phyloP scores from a whole-genome alignment of 1,140 invertebrate genomes.

The Ceratina japonica region DNA sequence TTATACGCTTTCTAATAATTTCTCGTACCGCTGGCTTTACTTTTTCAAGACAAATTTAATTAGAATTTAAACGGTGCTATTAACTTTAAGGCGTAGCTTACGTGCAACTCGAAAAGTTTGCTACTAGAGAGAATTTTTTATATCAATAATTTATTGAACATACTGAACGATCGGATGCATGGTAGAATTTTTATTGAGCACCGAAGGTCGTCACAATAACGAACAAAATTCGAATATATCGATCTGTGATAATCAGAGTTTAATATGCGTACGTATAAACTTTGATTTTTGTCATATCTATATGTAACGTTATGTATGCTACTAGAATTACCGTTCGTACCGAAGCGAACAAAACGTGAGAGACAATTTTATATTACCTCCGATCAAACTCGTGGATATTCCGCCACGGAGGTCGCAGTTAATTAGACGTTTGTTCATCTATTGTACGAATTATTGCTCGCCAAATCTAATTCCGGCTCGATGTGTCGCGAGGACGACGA shows the following conservation, averaged over 20 bases:
- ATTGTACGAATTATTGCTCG: neutral
- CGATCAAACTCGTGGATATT: neutral
- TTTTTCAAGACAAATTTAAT: no score
- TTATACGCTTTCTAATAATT: neutral
- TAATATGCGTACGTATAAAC: constrained; percentile 4
- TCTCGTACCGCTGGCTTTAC: neutral
- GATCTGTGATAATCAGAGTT: constrained; percentile 23
- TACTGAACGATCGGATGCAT: neutral
- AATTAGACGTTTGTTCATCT: neutral
- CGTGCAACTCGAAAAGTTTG: constrained; percentile 23
- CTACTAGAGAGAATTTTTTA: constrained; percentile 1
- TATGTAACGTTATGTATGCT: neutral
- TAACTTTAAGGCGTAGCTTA: constrained; percentile 13
- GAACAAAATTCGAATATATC: constrained; percentile 12
- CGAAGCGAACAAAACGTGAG: neutral
- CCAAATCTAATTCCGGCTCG: neutral
- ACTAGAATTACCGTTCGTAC: constrained; percentile 15
- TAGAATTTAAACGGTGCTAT: constrained; percentile 42
- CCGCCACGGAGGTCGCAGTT: neutral
- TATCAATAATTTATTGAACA: constrained; percentile 26
- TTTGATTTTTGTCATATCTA: constrained; percentile 21
- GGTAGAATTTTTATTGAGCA: neutral
- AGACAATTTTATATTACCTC: constrained; percentile 1
- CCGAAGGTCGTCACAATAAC: neutral
- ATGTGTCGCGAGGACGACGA: neutral